Evolutionary conservation across 2,113 vertebrate species (phyloP).

Genomic region (Girardinichthys multiradiatus): DNA sequence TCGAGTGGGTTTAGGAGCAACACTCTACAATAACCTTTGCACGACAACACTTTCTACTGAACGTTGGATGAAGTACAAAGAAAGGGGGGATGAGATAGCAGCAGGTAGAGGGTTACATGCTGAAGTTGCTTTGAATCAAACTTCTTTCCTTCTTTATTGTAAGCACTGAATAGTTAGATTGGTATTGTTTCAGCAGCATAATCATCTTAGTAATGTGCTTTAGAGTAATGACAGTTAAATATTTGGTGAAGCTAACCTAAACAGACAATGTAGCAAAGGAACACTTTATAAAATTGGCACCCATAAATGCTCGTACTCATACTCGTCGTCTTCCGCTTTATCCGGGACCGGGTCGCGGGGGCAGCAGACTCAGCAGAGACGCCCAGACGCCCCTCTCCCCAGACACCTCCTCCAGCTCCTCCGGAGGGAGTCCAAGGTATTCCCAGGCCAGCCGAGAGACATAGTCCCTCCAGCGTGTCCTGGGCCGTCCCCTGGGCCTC

Average conservation of each 20-base stretch:
- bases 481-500: too few relatives aligned
- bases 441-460: too few relatives aligned
- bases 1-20: not conserved
- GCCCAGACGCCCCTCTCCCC: too few relatives aligned
- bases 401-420: too few relatives aligned
- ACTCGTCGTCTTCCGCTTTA: too few relatives aligned
- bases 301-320: too few relatives aligned
- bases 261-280: not conserved
- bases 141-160: not conserved
- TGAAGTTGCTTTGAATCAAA: not conserved
- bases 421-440: too few relatives aligned
- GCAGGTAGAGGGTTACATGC: not conserved
- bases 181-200: not conserved
- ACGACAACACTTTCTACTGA: not conserved
- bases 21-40: conserved; percentile 22
- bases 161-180: not conserved
- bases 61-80: not conserved
- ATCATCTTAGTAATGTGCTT: not conserved
- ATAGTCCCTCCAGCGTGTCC: too few relatives aligned
- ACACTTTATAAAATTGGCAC: not conserved
- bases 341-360: too few relatives aligned
- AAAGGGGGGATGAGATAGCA: not conserved
- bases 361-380: too few relatives aligned
- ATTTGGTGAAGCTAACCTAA: not conserved
- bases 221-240: not conserved